phyloP scores from a whole-genome alignment of 2,113 vertebrate species.

The Pithys albifrons region DNA sequence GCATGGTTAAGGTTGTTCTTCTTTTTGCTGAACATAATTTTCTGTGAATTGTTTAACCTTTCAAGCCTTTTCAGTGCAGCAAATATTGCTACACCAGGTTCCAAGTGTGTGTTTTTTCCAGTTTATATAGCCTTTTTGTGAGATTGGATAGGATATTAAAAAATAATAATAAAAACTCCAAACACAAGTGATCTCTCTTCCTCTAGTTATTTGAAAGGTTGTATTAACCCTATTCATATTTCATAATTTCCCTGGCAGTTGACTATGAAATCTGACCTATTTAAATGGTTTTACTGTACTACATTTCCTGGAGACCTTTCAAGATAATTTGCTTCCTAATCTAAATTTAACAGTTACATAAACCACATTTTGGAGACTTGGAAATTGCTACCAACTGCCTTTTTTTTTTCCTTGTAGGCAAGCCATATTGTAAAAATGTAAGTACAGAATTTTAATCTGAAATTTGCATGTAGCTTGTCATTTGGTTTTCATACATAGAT shows the following conservation, averaged over 20 bases:
- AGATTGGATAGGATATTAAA: constrained; percentile 39
- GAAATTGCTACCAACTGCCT: constrained; percentile 52
- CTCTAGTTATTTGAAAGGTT: constrained; percentile 49
- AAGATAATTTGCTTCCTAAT: constrained; percentile 68
- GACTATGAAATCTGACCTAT: constrained; percentile 69
- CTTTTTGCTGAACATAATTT: background rate
- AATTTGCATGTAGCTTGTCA: background rate
- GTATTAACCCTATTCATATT: constrained; percentile 54
- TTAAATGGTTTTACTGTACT: constrained; percentile 67
- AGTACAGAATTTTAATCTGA: background rate
- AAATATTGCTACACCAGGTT: background rate
- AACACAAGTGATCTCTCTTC: constrained; percentile 12
- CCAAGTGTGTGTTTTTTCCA: background rate
- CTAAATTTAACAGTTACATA: constrained; percentile 72
- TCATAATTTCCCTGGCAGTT: constrained; percentile 54
- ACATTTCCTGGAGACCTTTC: constrained; percentile 71
- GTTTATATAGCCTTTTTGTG: constrained; percentile 19
- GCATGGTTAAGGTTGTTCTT: background rate
- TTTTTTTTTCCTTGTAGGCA: background rate
- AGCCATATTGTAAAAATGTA: background rate
- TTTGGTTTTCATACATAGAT: background rate
- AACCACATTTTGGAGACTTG: constrained; percentile 61
- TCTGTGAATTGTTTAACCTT: constrained; percentile 6
- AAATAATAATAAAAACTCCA: constrained; percentile 43
- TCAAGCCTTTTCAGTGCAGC: background rate